These are phyloP conservation scores for Melieria picta DNA, from an alignment of 2,888 invertebrate species.

Conservation along the genomic window DNA sequence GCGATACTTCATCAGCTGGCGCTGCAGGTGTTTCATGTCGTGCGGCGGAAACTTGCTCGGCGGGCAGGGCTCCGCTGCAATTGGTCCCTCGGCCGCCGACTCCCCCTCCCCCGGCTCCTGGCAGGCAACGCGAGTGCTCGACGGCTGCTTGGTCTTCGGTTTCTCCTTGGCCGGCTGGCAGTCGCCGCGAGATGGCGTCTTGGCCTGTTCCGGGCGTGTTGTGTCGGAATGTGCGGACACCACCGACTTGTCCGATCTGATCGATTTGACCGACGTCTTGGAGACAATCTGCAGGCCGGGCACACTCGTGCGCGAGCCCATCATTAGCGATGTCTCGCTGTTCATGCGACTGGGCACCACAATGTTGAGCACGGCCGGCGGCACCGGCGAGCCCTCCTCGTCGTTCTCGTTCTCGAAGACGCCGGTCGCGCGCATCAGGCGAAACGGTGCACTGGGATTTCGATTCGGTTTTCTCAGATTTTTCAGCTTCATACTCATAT, in stretches of 20 bases:
- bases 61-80: neutral
- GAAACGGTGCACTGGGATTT: conserved; percentile 14
- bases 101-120: neutral
- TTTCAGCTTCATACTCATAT: conserved; percentile 8
- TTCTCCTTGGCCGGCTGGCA: too few species aligned
- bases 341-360: conserved; percentile 22
- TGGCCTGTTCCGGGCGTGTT: too few species aligned
- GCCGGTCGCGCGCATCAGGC: conserved; percentile 7
- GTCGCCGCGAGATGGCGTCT: too few species aligned
- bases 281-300: conserved; percentile 1
- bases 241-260: neutral
- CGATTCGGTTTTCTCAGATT: neutral
- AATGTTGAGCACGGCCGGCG: conserved; percentile 15
- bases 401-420: neutral
- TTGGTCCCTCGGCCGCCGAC: neutral
- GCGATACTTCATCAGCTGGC: conserved; percentile 8
- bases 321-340: conserved; percentile 16
- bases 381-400: neutral
- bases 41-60: neutral
- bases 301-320: conserved; percentile 12
- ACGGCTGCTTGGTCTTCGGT: too few species aligned
- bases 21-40: conserved; percentile 10
- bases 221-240: too few species aligned
- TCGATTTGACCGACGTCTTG: conserved; percentile 3
- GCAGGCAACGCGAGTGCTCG: too few species aligned